phyloP scores from a whole-genome alignment of 2,888 invertebrate genomes.

The Drosophila niveifrons region DNA sequence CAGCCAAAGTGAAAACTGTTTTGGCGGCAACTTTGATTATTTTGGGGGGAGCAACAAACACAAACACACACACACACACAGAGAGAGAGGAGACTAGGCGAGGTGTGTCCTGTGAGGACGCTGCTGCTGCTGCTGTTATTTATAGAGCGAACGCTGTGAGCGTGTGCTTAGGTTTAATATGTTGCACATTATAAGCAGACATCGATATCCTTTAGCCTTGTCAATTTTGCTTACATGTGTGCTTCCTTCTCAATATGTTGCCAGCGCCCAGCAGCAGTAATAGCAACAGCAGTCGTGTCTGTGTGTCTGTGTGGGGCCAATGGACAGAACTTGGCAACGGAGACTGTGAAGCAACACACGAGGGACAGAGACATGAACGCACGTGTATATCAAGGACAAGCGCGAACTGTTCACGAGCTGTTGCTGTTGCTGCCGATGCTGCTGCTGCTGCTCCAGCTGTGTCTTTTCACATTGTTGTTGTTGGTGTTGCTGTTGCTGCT shows the following conservation, averaged over 20 bases:
- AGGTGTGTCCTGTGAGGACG: conserved; percentile 33
- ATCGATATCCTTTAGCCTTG: conserved; percentile 84
- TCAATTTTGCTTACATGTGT: conserved; percentile 83
- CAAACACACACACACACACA: background rate
- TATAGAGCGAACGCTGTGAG: conserved; percentile 70
- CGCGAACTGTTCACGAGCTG: conserved; percentile 73
- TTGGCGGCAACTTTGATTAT: conserved; percentile 79
- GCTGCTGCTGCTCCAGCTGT: conserved; percentile 6
- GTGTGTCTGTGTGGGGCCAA: conserved; percentile 9
- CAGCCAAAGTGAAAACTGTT: conserved; percentile 78
- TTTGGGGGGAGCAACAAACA: conserved; percentile 27
- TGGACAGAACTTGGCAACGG: conserved; percentile 17
- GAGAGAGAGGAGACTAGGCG: conserved; percentile 15
- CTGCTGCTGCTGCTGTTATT: conserved; percentile 64
- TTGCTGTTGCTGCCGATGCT: conserved; percentile 37
- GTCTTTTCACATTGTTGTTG: conserved; percentile 19
- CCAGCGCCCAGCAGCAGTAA: conserved; percentile 38
- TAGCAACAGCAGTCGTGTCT: conserved; percentile 9
- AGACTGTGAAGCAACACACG: conserved; percentile 18
- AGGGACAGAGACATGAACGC: conserved; percentile 58
- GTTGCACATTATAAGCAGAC: conserved; percentile 83
- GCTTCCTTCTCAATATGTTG: conserved; percentile 80
- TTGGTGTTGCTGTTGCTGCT: conserved; percentile 48
- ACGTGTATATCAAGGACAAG: conserved; percentile 79
- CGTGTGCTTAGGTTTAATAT: conserved; percentile 83